These are phyloP conservation scores for Hirudo medicinalis DNA, from an alignment of 1,140 invertebrate genomes.

Conservation along the genomic window DNA sequence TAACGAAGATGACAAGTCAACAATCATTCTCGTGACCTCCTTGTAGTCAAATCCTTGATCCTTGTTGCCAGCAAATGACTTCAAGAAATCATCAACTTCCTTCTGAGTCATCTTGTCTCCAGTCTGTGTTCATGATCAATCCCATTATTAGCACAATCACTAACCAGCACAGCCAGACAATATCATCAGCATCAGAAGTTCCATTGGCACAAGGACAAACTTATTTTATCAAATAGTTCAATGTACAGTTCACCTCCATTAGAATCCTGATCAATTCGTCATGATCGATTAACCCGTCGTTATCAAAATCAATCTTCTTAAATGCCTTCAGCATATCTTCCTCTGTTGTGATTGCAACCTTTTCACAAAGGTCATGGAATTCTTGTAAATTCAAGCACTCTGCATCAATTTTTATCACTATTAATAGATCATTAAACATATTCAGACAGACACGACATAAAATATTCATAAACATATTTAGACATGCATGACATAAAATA, in stretches of 20 bases:
- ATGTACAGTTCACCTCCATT: background rate
- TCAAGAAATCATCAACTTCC: background rate
- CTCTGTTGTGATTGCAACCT: background rate
- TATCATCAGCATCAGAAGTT: no score
- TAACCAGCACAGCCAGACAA: no score
- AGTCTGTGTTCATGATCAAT: background rate
- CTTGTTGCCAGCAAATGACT: background rate
- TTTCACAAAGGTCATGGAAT: background rate
- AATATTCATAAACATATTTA: no score
- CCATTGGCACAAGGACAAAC: no score
- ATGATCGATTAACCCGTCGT: background rate
- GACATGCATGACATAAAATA: no score
- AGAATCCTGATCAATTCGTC: background rate
- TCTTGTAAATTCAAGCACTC: background rate
- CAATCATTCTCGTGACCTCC: background rate
- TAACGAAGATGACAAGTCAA: background rate
- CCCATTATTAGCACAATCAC: no score
- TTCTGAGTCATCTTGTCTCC: background rate
- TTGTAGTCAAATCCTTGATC: background rate
- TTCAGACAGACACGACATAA: no score
- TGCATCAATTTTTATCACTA: background rate
- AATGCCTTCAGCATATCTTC: background rate
- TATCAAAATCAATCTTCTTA: background rate
- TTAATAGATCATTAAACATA: no score
- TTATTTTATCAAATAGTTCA: background rate